Evolutionary conservation across 2,113 vertebrate genomes (phyloP).

Genomic region (Parus major): DNA sequence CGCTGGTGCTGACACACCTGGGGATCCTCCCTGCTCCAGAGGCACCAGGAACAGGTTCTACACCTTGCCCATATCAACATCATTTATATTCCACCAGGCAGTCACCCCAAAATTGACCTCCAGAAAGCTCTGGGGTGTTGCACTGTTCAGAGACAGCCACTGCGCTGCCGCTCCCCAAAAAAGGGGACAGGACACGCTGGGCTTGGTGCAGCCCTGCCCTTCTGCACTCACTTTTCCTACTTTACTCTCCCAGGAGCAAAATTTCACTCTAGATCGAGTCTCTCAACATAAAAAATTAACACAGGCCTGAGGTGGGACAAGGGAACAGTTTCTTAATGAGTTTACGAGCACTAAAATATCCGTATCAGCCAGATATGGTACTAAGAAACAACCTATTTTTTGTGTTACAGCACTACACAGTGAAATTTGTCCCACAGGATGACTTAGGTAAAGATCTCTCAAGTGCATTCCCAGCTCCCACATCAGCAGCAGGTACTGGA

Average conservation of each 20-base stretch:
- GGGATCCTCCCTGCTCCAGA: neutral
- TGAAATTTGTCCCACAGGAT: neutral
- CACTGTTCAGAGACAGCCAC: neutral
- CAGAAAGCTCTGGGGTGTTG: neutral
- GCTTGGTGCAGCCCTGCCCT: neutral
- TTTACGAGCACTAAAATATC: neutral
- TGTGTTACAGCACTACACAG: neutral
- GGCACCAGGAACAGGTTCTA: neutral
- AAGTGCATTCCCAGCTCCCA: neutral
- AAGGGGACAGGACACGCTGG: accelerated
- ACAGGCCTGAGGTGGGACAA: neutral
- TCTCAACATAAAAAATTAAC: neutral
- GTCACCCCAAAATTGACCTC: neutral
- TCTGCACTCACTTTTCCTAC: neutral
- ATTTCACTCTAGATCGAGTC: accelerated
- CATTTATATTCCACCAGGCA: neutral
- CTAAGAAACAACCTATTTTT: neutral
- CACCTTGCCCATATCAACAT: neutral
- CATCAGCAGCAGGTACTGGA: neutral
- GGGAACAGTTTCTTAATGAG: neutral
- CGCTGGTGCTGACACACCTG: accelerated
- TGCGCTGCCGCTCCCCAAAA: neutral
- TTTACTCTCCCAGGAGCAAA: neutral
- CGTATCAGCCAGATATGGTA: neutral
- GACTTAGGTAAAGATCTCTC: neutral